These are phyloP conservation scores for Globia sparganii DNA, from an alignment of 2,888 invertebrate genomes.

Conservation along the genomic window DNA sequence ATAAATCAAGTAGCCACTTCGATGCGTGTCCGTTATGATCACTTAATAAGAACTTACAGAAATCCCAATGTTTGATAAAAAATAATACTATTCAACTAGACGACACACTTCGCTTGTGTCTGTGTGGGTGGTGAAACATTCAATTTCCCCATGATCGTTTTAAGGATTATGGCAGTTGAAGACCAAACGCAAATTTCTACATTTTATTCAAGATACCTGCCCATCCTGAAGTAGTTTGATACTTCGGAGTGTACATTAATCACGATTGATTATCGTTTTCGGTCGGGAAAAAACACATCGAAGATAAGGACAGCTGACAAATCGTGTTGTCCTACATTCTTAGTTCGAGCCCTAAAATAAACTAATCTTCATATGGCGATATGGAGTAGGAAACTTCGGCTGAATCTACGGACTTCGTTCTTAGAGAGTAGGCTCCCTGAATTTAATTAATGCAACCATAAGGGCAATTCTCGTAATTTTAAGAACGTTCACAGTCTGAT, in stretches of 20 bases:
- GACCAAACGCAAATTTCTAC: background rate
- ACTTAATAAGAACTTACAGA: constrained; percentile 19
- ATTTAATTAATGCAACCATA: background rate
- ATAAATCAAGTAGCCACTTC: constrained; percentile 24
- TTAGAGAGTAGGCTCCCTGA: background rate
- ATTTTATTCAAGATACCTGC: background rate
- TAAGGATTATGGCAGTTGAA: background rate
- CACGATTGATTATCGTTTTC: background rate
- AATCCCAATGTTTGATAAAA: background rate
- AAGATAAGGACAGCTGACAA: background rate
- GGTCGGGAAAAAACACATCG: background rate
- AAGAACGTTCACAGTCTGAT: background rate
- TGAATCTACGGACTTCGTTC: background rate
- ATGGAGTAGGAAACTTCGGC: background rate
- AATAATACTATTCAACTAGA: background rate
- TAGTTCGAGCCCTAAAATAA: background rate
- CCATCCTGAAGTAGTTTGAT: background rate
- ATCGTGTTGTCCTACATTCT: background rate
- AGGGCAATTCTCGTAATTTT: background rate
- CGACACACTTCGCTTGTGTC: background rate
- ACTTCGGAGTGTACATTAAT: background rate
- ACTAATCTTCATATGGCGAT: background rate
- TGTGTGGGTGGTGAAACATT: background rate
- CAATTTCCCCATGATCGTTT: background rate
- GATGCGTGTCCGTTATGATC: constrained; percentile 1